Base-by-base conservation (phyloP, 2,888 invertebrate species). In the Oasisia sp. region DNA sequence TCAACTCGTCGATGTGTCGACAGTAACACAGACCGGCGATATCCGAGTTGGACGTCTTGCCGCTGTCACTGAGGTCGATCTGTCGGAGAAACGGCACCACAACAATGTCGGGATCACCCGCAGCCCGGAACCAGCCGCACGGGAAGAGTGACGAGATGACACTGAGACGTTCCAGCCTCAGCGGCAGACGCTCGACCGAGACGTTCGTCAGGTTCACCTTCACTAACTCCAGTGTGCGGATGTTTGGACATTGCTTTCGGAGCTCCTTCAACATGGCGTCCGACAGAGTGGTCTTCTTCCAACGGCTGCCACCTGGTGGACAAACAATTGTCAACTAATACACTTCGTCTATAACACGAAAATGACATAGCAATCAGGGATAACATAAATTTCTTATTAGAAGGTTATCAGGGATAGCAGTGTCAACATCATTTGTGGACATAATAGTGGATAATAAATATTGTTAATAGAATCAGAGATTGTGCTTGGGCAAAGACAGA, bases 201-300 rank as follows among this genome's bases (percentile, higher is more conserved):
- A 90, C 44, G 90, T 90, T 90, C 19, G 90, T 90, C 89, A 92
- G 92, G 90, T 92, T 92, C 32, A 94, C 94, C 12, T 93, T 92
- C 0, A 93, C 92, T 8, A 95, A 92, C 89, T 94, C 93, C 50
- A 95, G 92, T 14, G 94, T 93, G 32, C 44, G 32, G 38, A 95
- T 93, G 90, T 94, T 94, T 44, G 95, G 95, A 93, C 95, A 95
- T 32, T 95, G 92, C 32, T 94, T 93, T n/a, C 93, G 91, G 11
- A 95, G 94, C 89, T 95, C 95, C 11, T 94, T 93, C 56, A 95
- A 92, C 94, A 95, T 94, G 11, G 95, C 94, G 93, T 95, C 94
- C 32, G 95, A 95, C n/a, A 95, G 38, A 9, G 94, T 93, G 11
- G 93, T 93, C 89, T 94, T 94, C 91, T 94, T 94, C 91, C 94